These are phyloP conservation scores for Lamellibrachia luymesi DNA, from an alignment of 1,140 invertebrate species.

Conservation along the genomic window DNA sequence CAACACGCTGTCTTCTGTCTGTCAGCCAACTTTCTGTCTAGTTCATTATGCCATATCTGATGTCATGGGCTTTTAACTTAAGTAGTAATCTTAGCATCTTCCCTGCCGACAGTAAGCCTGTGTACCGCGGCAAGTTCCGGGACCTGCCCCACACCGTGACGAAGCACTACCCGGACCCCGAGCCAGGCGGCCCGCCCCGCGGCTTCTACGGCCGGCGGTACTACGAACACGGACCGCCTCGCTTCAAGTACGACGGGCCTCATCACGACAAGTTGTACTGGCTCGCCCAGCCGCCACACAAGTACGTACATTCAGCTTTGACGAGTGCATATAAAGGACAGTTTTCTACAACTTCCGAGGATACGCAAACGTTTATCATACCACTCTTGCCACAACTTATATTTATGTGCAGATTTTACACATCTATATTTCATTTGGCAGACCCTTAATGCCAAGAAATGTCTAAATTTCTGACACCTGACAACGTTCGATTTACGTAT, in stretches of 20 bases:
- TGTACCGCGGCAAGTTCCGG: constrained; percentile 17
- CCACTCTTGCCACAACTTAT: too few species aligned
- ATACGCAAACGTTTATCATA: too few species aligned
- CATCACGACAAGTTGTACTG: constrained; percentile 15
- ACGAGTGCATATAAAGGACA: neutral
- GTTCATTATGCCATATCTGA: too few species aligned
- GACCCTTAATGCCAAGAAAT: too few species aligned
- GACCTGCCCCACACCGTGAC: constrained; percentile 22
- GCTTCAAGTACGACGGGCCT: constrained; percentile 24
- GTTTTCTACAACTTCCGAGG: too few species aligned
- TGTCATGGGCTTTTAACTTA: too few species aligned
- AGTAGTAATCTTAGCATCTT: neutral
- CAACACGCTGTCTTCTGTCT: too few species aligned
- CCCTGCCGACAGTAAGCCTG: constrained; percentile 8
- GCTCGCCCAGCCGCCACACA: constrained; percentile 11
- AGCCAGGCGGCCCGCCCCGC: constrained; percentile 12
- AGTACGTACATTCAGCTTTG: neutral
- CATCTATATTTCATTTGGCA: too few species aligned
- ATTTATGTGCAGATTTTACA: too few species aligned
- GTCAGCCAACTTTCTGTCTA: too few species aligned
- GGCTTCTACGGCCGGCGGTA: constrained; percentile 21
- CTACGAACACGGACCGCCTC: constrained; percentile 23
- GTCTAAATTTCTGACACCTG: too few species aligned
- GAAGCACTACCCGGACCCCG: constrained; percentile 16
- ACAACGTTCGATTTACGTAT: too few species aligned